Evolutionary conservation across 2,113 vertebrate species (phyloP).

Genomic region (Salvelinus fontinalis): DNA sequence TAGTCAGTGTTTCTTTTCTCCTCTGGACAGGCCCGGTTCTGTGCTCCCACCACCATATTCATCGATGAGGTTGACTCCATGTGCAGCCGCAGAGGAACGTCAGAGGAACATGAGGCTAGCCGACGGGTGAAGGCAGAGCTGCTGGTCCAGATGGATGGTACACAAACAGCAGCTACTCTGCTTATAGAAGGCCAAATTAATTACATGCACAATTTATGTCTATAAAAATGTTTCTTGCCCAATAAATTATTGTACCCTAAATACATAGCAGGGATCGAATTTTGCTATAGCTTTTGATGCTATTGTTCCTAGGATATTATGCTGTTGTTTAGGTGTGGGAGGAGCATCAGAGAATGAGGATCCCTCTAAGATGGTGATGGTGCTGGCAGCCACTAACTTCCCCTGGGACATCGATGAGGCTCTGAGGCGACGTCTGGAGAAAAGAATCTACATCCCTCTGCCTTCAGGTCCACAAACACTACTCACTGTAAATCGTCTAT

Average conservation of each 20-base stretch:
- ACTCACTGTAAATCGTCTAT: too few relatives aligned
- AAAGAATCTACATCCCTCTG: slow-evolving; percentile 97
- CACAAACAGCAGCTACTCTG: background rate
- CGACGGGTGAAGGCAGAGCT: slow-evolving; percentile 94
- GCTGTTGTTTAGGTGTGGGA: slow-evolving; percentile 82
- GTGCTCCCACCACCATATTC: slow-evolving; percentile 97
- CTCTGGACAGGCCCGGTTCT: slow-evolving; percentile 88
- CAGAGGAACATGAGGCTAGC: slow-evolving; percentile 96
- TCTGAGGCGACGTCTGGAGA: slow-evolving; percentile 90
- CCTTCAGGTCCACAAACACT: slow-evolving; percentile 82
- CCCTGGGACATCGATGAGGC: slow-evolving; percentile 99
- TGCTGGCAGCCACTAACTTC: slow-evolving; percentile 96
- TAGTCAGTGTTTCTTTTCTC: slow-evolving; percentile 13
- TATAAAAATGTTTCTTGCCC: background rate
- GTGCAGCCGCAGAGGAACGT: slow-evolving; percentile 95
- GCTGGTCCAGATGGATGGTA: slow-evolving; percentile 98
- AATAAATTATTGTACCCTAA: background rate
- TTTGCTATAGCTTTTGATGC: background rate
- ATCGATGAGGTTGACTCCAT: slow-evolving; percentile 99
- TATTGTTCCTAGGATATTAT: background rate
- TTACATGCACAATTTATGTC: background rate
- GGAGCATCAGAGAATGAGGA: slow-evolving; percentile 92
- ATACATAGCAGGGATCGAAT: background rate
- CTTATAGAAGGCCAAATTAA: background rate
- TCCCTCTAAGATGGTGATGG: slow-evolving; percentile 99